Conservation (phyloP, 2,888 invertebrate species). For the Gibbula magus region DNA sequence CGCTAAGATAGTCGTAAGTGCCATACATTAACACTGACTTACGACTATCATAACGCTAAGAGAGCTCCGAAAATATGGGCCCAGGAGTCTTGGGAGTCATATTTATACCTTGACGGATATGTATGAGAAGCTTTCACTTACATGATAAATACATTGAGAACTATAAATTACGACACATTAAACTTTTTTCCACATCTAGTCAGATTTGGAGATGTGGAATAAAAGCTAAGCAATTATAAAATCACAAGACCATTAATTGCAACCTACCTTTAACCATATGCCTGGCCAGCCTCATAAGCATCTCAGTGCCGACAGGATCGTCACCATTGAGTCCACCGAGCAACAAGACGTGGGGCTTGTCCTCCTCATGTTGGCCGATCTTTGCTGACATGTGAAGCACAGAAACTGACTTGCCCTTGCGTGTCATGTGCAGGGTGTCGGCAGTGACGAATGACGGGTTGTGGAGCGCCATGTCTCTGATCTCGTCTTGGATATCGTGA, state of each 20-base stretch:
- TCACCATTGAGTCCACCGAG: constrained; percentile 81
- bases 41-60: too few relatives aligned
- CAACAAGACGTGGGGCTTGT: constrained; percentile 88
- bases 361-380: constrained; percentile 43
- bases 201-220: too few relatives aligned
- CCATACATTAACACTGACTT: too few relatives aligned
- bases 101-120: too few relatives aligned
- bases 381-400: constrained; percentile 56
- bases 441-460: constrained; percentile 38
- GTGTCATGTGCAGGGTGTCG: constrained; percentile 43
- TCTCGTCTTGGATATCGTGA: constrained; percentile 79
- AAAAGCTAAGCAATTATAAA: not conserved
- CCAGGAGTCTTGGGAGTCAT: too few relatives aligned
- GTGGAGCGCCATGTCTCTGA: constrained; percentile 42
- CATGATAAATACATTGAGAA: too few relatives aligned
- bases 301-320: constrained; percentile 69
- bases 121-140: too few relatives aligned
- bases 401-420: constrained; percentile 47
- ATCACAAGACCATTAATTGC: not conserved
- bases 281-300: constrained; percentile 80
- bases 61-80: too few relatives aligned
- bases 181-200: too few relatives aligned
- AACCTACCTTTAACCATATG: constrained; percentile 80
- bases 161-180: too few relatives aligned
- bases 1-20: too few relatives aligned